Base-by-base conservation (phyloP, 1,140 invertebrate species). In the Neodiprion virginianus region DNA sequence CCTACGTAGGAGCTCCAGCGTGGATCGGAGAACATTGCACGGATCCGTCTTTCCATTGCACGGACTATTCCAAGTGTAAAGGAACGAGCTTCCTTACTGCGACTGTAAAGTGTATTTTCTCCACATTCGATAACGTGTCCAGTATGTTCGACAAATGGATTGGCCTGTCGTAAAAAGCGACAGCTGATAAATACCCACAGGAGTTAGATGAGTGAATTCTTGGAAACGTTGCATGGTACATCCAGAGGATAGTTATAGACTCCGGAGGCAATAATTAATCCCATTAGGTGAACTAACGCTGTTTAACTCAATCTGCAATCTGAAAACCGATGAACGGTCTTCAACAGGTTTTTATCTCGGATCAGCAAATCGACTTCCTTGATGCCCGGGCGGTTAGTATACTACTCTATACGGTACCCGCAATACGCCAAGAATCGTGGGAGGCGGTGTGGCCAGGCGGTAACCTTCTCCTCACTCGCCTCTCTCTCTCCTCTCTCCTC, bases 301-400 rank as follows among this genome's bases (percentile, higher is more conserved):
- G 53, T 61, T 61, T 61, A 14, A 61, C 53, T 17, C n/a, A 61
- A 61, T 61, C 53, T 61, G n/a, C n/a, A 17, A 61, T 61, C 53
- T 61, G 11, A 61, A 61, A 61, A 61, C n/a, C 53, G 53, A 61
- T 61, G 53, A 61, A 61, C 53, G 53, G 53, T 61, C 53, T 61
- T 61, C n/a, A 61, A 61, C 53, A 61, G 53, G 53, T 61, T 61
- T 61, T 17, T 61, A 61, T 61, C 53, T 61, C 11, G 8, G 53
- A 61, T 61, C 53, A 9, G 53, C n/a, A 61, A 61, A 61, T 61
- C 53, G 53, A 61, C 53, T 61, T 61, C 53, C 53, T 61, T 61
- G 53, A 61, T 61, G 53, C 53, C 28, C 28, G 28, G 11, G 4
- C 11, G 53, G 53, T 17, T 12, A 61, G 11, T 61, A 40, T 40